Evolutionary conservation across 2,113 vertebrate genomes (phyloP), one percentile per base, ranked within the genome.

Genomic region (Otolemur garnettii): DNA sequence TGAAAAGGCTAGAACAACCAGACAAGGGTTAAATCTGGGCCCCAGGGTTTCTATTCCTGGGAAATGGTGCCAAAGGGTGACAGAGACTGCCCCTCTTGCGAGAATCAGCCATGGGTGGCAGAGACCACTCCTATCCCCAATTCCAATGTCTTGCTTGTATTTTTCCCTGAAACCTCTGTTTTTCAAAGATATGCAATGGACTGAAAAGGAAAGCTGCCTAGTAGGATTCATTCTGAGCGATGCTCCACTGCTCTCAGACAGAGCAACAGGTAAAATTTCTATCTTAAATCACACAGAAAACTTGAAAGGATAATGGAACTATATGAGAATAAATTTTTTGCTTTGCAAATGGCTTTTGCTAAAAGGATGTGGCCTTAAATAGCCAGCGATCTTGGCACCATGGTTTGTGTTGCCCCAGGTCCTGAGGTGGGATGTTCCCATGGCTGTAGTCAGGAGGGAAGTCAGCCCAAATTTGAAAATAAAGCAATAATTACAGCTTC

Each of bases 251-350:
- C 33, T 83, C 35, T 62, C 22, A 22, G 42, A 28, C 30, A 30
- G 45, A 64, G 33, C 18, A 45, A 75, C 75, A 60, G 26, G 13
- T 68, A 78, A 77, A 79, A 86, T 55, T 35, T n/a, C 38, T 57
- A 28, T 94, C 69, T 60, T 81, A 81, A 88, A 71, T 83, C 77
- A 82, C 59, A 64, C 11, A 45, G 77, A 77, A 77, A 94, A 77
- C 28, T 38, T 81, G 22, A 83, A 77, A 21, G 35, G 77, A 83
- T 88, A 79, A 71, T 77, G 60, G 60, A 62, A 69, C 11, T 35
- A 24, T 38, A 15, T 59, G 53, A 77, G 88, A 62, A 78, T 72
- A 42, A 30, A n/a, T 28, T 17, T 9, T 62, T 71, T 78, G 33
- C 21, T 53, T 91, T 7, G 53, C n/a, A 77, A 77, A 82, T 7